Base-by-base conservation (phyloP, 2,888 invertebrate species). In the Poecilobothrus nobilitatus region DNA sequence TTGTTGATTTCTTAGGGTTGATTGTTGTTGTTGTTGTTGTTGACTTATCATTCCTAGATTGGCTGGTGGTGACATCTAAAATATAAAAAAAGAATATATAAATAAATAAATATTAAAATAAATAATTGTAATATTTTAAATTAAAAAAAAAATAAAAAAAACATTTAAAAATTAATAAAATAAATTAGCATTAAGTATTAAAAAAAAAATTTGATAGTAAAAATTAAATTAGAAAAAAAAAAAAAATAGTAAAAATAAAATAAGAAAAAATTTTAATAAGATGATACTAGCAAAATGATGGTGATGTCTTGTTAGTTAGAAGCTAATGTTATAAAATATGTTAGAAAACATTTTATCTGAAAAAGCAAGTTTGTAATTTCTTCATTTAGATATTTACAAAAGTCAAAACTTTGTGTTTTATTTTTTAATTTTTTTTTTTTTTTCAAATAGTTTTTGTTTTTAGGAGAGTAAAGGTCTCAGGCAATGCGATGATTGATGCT, bases 41-140 rank as follows among this genome's bases (percentile, higher is more conserved):
- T 81, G 80, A 69, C 75, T 78, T 71, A 78, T 68, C 75, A 78
- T 73, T 73, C 79, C 78, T 73, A 80, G 76, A 74, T 76, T 80
- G 74, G 79, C 75, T 69, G 81, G 84, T 78, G 87, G 86, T 78
- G 89, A 87, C 88, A 88, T 89, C 89, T 89, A 76, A 6, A 80
- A 79, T 34, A 67, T 62, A n/a, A n/a, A n/a, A 27, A 27, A 0
- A 70, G 68, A 74, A 72, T 65, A 70, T 70, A 71, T 74, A 72
- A 73, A 68, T 71, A 73, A 63, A 69, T 18, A 68, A 62, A 66
- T 63, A 66, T 27, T 63, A 53, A 21, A 12, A 3, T 5, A 7
- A 34, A 34, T 8, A 34, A 34, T 34, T 7, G 34, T 5, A 33
- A 34, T 63, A 34, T 61, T 61, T 41, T 62, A 18, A 67, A 12